Evolutionary conservation across 2,797 vertebrate genomes (phyloP).

Genomic region (Astyanax mexicanus): DNA sequence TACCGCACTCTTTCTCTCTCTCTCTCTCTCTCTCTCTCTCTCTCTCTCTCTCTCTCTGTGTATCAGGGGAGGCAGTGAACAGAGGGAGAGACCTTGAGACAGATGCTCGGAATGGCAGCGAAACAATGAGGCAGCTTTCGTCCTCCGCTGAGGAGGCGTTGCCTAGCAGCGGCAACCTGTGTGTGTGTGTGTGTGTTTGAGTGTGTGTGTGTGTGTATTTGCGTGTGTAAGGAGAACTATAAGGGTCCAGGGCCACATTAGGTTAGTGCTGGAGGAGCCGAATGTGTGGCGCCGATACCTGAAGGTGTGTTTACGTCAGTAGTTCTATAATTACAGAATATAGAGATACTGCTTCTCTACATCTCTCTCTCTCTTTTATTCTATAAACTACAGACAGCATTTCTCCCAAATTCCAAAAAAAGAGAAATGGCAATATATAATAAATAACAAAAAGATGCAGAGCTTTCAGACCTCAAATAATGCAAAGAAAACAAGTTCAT

Average conservation of each 20-base stretch:
- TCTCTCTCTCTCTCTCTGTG: slow-evolving; percentile 47
- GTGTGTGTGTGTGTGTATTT: slow-evolving; percentile 2
- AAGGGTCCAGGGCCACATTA: slow-evolving; percentile 18
- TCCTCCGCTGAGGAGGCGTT: slow-evolving; percentile 46
- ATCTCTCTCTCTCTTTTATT: too few relatives aligned
- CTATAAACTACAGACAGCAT: too few relatives aligned
- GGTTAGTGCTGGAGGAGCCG: background rate
- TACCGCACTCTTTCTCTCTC: slow-evolving; percentile 25
- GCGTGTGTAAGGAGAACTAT: slow-evolving; percentile 15
- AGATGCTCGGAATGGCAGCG: slow-evolving; percentile 38
- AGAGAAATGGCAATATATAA: too few relatives aligned
- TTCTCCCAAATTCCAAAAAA: too few relatives aligned
- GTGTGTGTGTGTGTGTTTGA: slow-evolving; percentile 20
- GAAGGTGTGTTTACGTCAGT: slow-evolving; percentile 9
- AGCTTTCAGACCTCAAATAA: too few relatives aligned
- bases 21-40: slow-evolving; percentile 32
- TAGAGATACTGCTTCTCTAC: too few relatives aligned
- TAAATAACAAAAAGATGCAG: too few relatives aligned
- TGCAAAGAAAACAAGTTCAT: too few relatives aligned
- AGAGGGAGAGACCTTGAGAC: slow-evolving; percentile 53
- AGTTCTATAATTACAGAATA: too few relatives aligned
- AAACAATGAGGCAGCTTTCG: slow-evolving; percentile 47
- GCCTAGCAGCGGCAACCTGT: slow-evolving; percentile 50
- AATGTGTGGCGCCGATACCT: background rate
- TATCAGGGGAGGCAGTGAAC: slow-evolving; percentile 29